Percentiles rank a stretch among this genome's conserved stretches.
These are phyloP conservation scores for Thamnaconus septentrionalis DNA, from an alignment of 2,113 vertebrate species.

Conservation along the genomic window DNA sequence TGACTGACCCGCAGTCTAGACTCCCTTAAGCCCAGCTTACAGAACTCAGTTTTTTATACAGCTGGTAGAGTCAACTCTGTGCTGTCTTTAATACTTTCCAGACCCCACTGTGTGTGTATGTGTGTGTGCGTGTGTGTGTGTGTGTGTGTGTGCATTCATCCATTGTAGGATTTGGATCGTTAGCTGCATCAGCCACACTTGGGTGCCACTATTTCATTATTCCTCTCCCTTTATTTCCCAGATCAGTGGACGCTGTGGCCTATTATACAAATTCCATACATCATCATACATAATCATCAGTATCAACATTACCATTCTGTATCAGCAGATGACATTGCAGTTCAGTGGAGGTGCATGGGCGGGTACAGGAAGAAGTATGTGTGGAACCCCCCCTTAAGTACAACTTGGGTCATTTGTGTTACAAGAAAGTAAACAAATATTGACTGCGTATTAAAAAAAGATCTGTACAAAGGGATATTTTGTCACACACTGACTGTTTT, in stretches of 20 bases:
- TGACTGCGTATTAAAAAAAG: too few species aligned
- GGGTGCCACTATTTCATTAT: not conserved
- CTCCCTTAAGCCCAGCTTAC: not conserved
- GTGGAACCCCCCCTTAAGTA: too few species aligned
- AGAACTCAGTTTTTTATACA: conserved; percentile 6
- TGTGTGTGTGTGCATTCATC: conserved; percentile 11
- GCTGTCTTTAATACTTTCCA: conserved; percentile 4
- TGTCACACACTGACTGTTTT: too few species aligned
- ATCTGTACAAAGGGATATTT: too few species aligned
- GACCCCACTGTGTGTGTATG: too few species aligned
- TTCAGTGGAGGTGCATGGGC: too few species aligned
- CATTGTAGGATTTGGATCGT: not conserved
- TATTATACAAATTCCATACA: not conserved
- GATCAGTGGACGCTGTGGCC: not conserved
- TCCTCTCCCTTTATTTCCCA: not conserved
- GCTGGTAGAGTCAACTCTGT: not conserved
- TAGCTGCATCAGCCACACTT: conserved; percentile 6
- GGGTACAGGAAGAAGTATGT: too few species aligned
- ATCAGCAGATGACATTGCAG: not conserved
- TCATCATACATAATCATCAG: not conserved
- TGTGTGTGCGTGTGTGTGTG: not conserved
- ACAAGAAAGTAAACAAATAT: too few species aligned
- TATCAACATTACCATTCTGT: not conserved
- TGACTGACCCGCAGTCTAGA: not conserved
- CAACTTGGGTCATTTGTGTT: too few species aligned